phyloP scores from a whole-genome alignment of 2,113 vertebrate species.

The Struthio camelus region DNA sequence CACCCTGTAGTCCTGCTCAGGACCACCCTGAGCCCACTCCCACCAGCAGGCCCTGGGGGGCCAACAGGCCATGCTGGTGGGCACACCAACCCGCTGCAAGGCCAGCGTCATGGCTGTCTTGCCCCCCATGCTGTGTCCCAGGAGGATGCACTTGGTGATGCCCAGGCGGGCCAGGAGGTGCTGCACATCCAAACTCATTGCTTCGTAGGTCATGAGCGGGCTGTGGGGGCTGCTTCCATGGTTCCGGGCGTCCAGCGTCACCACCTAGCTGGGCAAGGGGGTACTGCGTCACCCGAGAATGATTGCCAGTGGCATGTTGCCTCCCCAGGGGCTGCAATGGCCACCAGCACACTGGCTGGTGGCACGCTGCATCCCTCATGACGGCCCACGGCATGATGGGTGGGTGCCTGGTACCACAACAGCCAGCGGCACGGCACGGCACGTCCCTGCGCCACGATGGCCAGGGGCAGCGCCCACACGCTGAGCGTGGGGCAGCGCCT shows the following conservation, averaged over 20 bases:
- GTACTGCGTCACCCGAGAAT: neutral
- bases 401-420: too few relatives aligned
- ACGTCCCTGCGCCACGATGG: too few relatives aligned
- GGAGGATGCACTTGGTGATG: constrained; percentile 85
- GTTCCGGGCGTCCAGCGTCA: constrained; percentile 93
- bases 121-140: constrained; percentile 99
- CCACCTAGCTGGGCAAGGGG: constrained; percentile 85
- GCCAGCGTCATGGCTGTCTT: constrained; percentile 92
- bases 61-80: too few relatives aligned
- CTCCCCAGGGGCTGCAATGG: neutral
- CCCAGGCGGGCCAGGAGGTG: constrained; percentile 83
- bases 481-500: too few relatives aligned
- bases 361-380: too few relatives aligned
- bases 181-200: constrained; percentile 86
- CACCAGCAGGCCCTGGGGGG: neutral
- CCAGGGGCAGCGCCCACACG: too few relatives aligned
- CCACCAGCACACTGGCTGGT: too few relatives aligned
- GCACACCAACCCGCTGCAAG: constrained; percentile 81
- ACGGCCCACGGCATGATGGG: too few relatives aligned
- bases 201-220: constrained; percentile 84
- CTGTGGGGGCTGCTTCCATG: constrained; percentile 90
- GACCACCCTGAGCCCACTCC: neutral
- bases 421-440: too few relatives aligned
- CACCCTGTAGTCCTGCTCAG: too few relatives aligned
- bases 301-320: neutral